Base-by-base conservation (phyloP, 2,888 invertebrate species). In the Agonopterix subpropinquella region DNA sequence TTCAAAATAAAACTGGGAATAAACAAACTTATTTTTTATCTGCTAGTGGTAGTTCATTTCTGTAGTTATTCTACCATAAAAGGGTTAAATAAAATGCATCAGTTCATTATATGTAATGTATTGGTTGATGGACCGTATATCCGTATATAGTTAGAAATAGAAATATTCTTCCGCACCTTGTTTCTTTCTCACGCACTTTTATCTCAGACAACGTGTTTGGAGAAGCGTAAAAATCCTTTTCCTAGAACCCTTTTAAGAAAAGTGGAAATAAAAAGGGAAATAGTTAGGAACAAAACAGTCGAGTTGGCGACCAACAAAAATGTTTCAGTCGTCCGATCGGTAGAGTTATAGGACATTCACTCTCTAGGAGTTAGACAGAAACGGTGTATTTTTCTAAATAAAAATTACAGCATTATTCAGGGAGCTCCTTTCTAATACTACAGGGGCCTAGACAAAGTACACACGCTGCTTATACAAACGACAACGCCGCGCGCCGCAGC, bases 161-260 rank as follows among this genome's bases (percentile, higher is more conserved):
- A n/a, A n/a, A n/a, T n/a, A n/a, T n/a, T n/a, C n/a, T 65, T 61
- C 61, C 66, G 58, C 77, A 73, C 67, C 77, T 79, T 81, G 80
- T 75, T 73, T 73, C 68, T 65, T 80, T 82, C 80, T 74, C 80
- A 82, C 77, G 75, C 72, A 69, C 67, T 74, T 65, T 56, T 66
- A 67, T 66, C 62, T 64, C 59, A 62, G 61, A 59, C 64, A 68
- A 65, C 62, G 69, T 67, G 68, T 72, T 70, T 67, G 62, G 57
- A 66, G 67, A 62, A 67, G 68, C 71, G 70, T 70, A 64, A 76
- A 73, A 68, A 69, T 69, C 65, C 65, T 67, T 69, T 61, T 59
- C 51, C 61, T 53, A 59, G 60, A 71, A 70, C 69, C 72, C 70
- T 74, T 75, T 74, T 70, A 68, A 66, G 63, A 62, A 62, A 57